Evolutionary conservation across 1,140 invertebrate species (phyloP), one percentile per base, ranked within the genome.

Genomic region (Pseudomyrmex cubaensis): DNA sequence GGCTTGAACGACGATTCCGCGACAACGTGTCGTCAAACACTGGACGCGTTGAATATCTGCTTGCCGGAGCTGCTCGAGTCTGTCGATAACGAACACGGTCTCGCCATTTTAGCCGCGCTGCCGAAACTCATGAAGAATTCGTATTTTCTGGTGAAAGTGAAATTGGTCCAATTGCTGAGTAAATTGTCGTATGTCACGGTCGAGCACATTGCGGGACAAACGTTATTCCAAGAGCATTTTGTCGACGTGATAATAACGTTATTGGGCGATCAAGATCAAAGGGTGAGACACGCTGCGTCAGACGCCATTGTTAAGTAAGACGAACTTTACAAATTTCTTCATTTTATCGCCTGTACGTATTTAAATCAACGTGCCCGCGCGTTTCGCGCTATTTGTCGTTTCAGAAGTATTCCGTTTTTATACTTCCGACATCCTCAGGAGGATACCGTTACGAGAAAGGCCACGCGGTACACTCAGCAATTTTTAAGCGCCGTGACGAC

Each of bases 111-210:
- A 35, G 94, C 96, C 63, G 92, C 94, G 59, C 93, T 98, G 7
- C 95, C 97, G 7, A 90, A 93, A 22, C 93, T 98, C 1, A 95
- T 96, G 61, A 94, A 95, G 57, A 98, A 98, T 94, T 95, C 96
- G 0, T 98, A 98, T 93, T 98, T 98, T 97, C 94, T 99, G 13
- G 96, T 98, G 25, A 98, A 98, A 95, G 96, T 98, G 83, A 95
- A 96, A 92, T 92, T 97, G 69, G 91, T 96, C 48, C 95, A 97
- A 88, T 87, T 97, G 9, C 87, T 97, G 22, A 93, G 95, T 54
- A 92, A 94, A 61, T 87, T 97, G n/a, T 95, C 96, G 12, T 97
- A 95, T 70, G 92, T 94, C 13, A 93, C 94, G 3, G 93, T 96
- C 52, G 92, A 95, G 74, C 90, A 95, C 76, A 86, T 95, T 57